These are phyloP conservation scores for Calameuta filiformis DNA, from an alignment of 2,888 invertebrate species.

Conservation along the genomic window DNA sequence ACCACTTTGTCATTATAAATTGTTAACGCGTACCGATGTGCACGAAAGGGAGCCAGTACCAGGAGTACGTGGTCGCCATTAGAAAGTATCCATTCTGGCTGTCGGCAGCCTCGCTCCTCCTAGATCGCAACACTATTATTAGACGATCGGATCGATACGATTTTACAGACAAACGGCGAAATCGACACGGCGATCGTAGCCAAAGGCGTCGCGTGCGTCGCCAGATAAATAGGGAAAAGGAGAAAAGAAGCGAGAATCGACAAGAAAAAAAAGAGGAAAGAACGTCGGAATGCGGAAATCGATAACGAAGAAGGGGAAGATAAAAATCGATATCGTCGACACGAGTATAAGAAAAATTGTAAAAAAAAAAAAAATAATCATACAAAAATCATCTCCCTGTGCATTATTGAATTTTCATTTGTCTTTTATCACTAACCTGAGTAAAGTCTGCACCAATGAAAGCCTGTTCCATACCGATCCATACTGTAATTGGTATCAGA, in stretches of 20 bases:
- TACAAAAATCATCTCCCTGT: neutral
- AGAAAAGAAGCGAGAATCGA: neutral
- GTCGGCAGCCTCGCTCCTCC: neutral
- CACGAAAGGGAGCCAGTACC: constrained; percentile 23
- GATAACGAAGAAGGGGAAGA: neutral
- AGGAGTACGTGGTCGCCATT: constrained; percentile 18
- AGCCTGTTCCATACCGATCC: constrained; percentile 98
- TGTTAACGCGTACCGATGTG: constrained; percentile 5
- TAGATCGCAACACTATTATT: neutral
- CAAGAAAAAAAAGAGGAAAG: neutral
- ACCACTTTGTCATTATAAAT: neutral
- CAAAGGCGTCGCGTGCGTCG: neutral
- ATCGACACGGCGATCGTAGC: neutral
- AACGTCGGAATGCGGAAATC: neutral
- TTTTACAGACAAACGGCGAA: neutral
- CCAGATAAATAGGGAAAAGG: neutral
- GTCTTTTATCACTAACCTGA: constrained; percentile 69
- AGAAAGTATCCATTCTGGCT: constrained; percentile 21
- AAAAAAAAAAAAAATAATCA: neutral
- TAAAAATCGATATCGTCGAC: neutral
- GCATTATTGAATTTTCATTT: neutral
- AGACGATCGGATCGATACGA: neutral
- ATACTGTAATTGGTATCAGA: constrained; percentile 93
- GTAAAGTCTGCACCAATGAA: constrained; percentile 94
- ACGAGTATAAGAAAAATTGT: neutral